Evolutionary conservation across 2,888 invertebrate species (phyloP).

Genomic region (Mantis religiosa): DNA sequence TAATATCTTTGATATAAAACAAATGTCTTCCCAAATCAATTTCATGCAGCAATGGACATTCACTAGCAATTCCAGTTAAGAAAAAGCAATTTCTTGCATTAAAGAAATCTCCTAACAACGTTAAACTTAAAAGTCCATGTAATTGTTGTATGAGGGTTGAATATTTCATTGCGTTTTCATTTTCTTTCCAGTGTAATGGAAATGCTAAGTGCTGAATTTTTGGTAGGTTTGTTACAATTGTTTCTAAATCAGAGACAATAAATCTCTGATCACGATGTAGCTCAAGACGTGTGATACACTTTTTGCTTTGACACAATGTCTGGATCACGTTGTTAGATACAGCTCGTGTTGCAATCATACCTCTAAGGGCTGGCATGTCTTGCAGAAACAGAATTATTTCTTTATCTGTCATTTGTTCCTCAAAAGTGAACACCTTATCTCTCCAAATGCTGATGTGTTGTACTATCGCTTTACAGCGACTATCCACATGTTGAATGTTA

Average conservation of each 20-base stretch:
- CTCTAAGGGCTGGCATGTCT: background rate
- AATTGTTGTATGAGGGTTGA: background rate
- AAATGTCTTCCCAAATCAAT: background rate
- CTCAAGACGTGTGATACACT: background rate
- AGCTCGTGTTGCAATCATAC: background rate
- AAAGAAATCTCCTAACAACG: background rate
- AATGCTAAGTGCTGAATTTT: background rate
- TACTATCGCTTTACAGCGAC: background rate
- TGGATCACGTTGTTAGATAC: background rate
- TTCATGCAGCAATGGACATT: background rate
- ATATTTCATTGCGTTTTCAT: background rate
- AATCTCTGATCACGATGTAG: background rate
- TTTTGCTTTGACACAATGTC: background rate
- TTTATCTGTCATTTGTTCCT: background rate
- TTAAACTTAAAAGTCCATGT: background rate
- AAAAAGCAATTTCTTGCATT: background rate
- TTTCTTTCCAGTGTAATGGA: background rate
- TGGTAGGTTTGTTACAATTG: background rate
- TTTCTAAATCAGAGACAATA: background rate
- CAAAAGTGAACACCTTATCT: background rate
- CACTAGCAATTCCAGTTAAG: background rate
- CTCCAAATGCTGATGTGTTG: constrained; percentile 1
- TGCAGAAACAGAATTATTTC: background rate
- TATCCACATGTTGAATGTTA: constrained; percentile 1
- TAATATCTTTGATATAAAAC: background rate